These are phyloP conservation scores for Microtus obscurus DNA, from an alignment of 2,797 vertebrate genomes.

Conservation along the genomic window DNA sequence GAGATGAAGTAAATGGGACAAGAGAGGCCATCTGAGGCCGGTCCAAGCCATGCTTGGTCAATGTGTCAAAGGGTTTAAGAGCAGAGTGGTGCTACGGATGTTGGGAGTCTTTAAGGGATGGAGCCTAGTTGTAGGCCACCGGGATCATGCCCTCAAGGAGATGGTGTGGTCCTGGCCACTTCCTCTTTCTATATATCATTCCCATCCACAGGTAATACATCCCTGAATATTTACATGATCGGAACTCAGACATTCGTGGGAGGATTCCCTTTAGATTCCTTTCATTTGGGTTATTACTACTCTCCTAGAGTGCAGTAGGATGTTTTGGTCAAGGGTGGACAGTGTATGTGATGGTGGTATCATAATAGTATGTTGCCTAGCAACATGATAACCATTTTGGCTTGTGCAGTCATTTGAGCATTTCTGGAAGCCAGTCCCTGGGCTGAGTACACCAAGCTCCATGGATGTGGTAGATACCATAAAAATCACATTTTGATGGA, in stretches of 20 bases:
- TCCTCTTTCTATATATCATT: background rate
- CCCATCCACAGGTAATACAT: background rate
- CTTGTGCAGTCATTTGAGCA: background rate
- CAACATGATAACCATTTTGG: background rate
- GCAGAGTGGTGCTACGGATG: background rate
- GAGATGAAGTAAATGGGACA: background rate
- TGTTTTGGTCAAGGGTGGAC: background rate
- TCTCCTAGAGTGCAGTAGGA: background rate
- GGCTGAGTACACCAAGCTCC: background rate
- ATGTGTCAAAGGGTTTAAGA: background rate
- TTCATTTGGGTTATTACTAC: background rate
- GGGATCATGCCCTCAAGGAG: background rate
- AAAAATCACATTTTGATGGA: background rate
- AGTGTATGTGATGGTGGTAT: background rate
- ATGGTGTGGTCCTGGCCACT: background rate
- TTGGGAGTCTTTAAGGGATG: background rate
- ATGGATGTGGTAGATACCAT: accelerated
- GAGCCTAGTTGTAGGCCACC: no score
- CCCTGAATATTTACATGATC: background rate
- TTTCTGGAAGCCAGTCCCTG: background rate
- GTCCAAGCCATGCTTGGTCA: background rate
- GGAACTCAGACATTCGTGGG: background rate
- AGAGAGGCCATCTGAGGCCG: background rate
- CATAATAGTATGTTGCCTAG: background rate
- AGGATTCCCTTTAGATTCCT: background rate